Evolutionary conservation across 2,888 invertebrate genomes (phyloP).

Genomic region (Cephus pulcher): DNA sequence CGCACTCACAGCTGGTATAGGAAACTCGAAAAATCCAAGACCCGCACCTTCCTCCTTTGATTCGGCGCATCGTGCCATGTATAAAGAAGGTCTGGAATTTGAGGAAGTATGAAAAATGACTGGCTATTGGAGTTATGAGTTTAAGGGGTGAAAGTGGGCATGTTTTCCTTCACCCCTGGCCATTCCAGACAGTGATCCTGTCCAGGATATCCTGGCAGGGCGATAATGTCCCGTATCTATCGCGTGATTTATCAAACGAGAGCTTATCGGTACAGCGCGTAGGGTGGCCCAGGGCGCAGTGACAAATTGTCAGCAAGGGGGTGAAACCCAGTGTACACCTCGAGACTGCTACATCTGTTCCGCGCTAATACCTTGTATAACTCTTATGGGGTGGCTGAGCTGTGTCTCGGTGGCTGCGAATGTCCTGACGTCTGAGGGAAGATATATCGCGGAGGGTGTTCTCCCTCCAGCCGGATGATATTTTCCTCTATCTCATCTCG

Average conservation of each 20-base stretch:
- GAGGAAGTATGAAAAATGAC: not conserved
- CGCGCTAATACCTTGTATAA: slow-evolving; percentile 55
- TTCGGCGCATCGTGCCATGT: not conserved
- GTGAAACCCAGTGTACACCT: slow-evolving; percentile 41
- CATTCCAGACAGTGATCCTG: not conserved
- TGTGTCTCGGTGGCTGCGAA: slow-evolving; percentile 8
- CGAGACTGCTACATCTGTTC: slow-evolving; percentile 56
- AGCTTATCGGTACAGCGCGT: slow-evolving; percentile 45
- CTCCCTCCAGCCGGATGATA: slow-evolving; percentile 23
- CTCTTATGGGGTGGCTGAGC: slow-evolving; percentile 41
- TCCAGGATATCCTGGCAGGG: slow-evolving; percentile 3
- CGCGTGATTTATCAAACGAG: slow-evolving; percentile 60
- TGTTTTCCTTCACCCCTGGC: not conserved
- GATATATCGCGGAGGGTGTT: slow-evolving; percentile 27
- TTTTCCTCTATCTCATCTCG: not conserved
- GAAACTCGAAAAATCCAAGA: not conserved
- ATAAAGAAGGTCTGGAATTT: not conserved
- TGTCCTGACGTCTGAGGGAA: not conserved
- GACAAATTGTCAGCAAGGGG: slow-evolving; percentile 55
- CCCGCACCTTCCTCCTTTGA: not conserved
- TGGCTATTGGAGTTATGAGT: not conserved
- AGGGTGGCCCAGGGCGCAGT: slow-evolving; percentile 31
- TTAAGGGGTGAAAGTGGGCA: not conserved
- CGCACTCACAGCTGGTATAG: not conserved
- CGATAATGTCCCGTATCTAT: slow-evolving; percentile 57